Percentiles rank a stretch among this genome's conserved stretches.
These are phyloP conservation scores for Trissolcus brochymenae DNA, from an alignment of 2,888 invertebrate species.

Conservation along the genomic window DNA sequence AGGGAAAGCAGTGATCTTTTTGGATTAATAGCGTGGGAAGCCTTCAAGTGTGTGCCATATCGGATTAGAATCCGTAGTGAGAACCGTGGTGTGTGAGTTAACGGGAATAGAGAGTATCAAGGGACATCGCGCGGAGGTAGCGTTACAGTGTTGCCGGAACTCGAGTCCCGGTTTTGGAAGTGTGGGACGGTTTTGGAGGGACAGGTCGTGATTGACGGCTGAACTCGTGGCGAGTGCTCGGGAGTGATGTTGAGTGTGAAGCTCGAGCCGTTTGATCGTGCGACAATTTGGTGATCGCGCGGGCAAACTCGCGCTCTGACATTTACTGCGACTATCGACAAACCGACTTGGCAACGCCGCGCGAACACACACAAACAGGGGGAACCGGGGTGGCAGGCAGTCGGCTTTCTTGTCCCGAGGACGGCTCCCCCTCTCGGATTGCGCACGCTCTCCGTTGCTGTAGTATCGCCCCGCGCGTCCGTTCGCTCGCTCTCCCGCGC, in stretches of 20 bases:
- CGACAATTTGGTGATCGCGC: conserved; percentile 8
- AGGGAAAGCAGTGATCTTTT: conserved; percentile 23
- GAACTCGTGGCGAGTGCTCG: neutral
- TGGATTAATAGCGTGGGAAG: too few relatives aligned
- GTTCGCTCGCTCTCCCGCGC: conserved; percentile 44
- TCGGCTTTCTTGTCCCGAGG: conserved; percentile 70
- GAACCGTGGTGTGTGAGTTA: conserved; percentile 5
- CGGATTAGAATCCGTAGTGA: conserved; percentile 3
- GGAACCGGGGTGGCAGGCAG: conserved; percentile 68
- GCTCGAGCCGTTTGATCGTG: neutral
- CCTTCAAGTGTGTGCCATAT: conserved; percentile 11
- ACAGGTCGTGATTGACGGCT: neutral
- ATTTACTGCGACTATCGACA: conserved; percentile 61
- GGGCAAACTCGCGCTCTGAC: conserved; percentile 53
- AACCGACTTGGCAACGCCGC: conserved; percentile 69
- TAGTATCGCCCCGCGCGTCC: conserved; percentile 34
- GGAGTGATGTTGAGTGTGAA: neutral
- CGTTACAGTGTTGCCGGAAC: conserved; percentile 67
- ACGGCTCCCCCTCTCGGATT: conserved; percentile 64
- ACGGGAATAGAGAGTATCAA: conserved; percentile 22
- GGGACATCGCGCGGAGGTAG: conserved; percentile 68
- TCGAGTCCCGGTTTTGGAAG: conserved; percentile 18
- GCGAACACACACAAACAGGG: conserved; percentile 61
- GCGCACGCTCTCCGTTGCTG: conserved; percentile 58
- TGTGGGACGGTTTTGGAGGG: neutral